These are phyloP conservation scores for Axis porcinus DNA, from an alignment of 2,113 vertebrate species.

Conservation along the genomic window DNA sequence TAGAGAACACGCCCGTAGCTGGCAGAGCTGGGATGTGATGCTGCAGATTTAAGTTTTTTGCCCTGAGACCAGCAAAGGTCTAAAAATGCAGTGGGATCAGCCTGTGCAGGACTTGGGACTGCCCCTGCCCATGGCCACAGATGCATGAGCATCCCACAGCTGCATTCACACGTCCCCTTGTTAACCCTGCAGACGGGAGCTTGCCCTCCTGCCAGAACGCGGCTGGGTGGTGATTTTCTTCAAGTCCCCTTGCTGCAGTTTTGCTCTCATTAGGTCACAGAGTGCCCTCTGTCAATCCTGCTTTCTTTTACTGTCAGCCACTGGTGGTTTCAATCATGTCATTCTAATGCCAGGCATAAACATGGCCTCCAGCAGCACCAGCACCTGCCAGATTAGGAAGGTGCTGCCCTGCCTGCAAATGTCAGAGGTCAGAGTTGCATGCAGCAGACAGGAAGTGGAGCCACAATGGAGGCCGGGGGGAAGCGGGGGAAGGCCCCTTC, in stretches of 20 bases:
- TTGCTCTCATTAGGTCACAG: not conserved
- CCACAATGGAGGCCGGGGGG: too few relatives aligned
- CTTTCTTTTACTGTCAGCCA: not conserved
- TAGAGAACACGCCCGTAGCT: too few relatives aligned
- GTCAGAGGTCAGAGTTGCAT: not conserved
- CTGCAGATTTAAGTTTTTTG: not conserved
- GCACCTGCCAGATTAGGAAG: not conserved
- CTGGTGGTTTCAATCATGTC: not conserved
- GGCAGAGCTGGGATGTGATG: not conserved
- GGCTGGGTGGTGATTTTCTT: not conserved
- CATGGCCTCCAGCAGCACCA: not conserved
- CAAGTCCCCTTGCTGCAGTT: accelerated
- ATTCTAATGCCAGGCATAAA: not conserved
- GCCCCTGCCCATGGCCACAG: accelerated
- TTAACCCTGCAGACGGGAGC: not conserved
- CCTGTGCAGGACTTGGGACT: not conserved
- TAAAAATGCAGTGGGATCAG: accelerated
- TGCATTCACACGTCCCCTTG: not conserved
- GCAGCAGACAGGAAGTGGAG: accelerated
- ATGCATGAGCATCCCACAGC: not conserved
- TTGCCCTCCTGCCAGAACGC: accelerated
- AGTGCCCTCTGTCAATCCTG: not conserved
- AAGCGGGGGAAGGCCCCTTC: accelerated
- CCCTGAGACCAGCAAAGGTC: not conserved
- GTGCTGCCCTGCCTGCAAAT: not conserved